Evolutionary conservation across 2,888 invertebrate genomes (phyloP).

Genomic region (Anodontia alba): DNA sequence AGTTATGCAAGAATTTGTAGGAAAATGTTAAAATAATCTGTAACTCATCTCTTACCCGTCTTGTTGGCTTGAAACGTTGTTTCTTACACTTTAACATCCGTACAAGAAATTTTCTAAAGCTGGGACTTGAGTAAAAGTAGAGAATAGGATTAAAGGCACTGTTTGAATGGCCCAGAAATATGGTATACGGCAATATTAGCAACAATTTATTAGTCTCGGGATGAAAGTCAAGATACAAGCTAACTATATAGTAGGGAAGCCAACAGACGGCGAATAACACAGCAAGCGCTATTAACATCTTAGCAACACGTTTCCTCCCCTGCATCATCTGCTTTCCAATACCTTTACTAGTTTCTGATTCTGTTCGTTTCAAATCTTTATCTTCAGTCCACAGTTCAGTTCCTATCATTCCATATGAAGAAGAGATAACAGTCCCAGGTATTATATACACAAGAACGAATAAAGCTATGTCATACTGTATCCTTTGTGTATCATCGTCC

Average conservation of each 20-base stretch:
- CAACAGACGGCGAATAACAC: slow-evolving; percentile 92
- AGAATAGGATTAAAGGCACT: slow-evolving; percentile 92
- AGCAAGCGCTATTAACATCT: slow-evolving; percentile 90
- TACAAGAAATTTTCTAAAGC: slow-evolving; percentile 89
- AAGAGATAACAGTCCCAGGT: slow-evolving; percentile 87
- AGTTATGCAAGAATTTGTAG: no score
- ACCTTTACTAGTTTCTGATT: slow-evolving; percentile 72
- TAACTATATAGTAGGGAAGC: slow-evolving; percentile 91
- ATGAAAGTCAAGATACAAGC: slow-evolving; percentile 88
- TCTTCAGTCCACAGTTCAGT: slow-evolving; percentile 85
- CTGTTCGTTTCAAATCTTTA: slow-evolving; percentile 71
- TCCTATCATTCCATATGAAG: slow-evolving; percentile 83
- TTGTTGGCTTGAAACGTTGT: slow-evolving; percentile 49
- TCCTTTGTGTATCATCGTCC: slow-evolving; percentile 86
- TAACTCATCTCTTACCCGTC: slow-evolving; percentile 31
- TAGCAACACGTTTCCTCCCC: slow-evolving; percentile 90
- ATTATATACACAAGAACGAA: slow-evolving; percentile 91
- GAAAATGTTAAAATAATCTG: no score
- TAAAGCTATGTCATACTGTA: slow-evolving; percentile 89
- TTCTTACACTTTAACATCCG: slow-evolving; percentile 66
- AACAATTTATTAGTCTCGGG: slow-evolving; percentile 78
- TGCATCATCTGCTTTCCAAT: slow-evolving; percentile 85
- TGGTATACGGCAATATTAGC: slow-evolving; percentile 88
- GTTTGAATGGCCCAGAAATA: slow-evolving; percentile 91
- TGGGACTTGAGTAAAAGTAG: slow-evolving; percentile 91